phyloP scores from a whole-genome alignment of 2,797 vertebrate species.

The Catamblyrhynchus diadema region DNA sequence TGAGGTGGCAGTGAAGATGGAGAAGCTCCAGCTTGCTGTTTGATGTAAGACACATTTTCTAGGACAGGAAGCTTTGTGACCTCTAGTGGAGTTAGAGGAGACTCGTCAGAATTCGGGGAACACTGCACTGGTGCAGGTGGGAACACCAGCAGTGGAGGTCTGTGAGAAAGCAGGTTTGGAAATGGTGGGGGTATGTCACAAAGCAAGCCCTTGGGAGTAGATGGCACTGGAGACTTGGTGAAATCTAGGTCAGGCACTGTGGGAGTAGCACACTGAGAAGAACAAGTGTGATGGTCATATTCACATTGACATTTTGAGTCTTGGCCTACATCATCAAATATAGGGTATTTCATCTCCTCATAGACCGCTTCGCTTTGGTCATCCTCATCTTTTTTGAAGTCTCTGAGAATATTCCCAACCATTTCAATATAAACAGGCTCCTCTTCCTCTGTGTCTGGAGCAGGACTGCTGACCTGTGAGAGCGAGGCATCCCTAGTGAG shows the following conservation, averaged over 20 bases:
- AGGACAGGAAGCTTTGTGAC: constrained; percentile 90
- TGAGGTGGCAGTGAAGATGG: constrained; percentile 83
- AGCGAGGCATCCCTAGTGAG: constrained; percentile 82
- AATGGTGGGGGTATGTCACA: constrained; percentile 98
- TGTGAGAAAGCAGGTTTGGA: constrained; percentile 93
- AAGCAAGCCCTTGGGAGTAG: constrained; percentile 89
- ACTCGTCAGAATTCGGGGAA: constrained; percentile 97
- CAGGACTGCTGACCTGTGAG: constrained; percentile 84
- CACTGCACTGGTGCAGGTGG: constrained; percentile 95
- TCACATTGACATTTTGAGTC: constrained; percentile 79
- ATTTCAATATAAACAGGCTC: constrained; percentile 99
- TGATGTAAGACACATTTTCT: constrained; percentile 92
- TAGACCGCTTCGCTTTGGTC: constrained; percentile 96
- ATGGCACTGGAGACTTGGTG: constrained; percentile 83
- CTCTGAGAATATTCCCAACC: constrained; percentile 89
- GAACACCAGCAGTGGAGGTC: constrained; percentile 94
- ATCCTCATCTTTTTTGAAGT: constrained; percentile 84
- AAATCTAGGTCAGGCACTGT: constrained; percentile 91
- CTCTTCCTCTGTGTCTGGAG: constrained; percentile 87
- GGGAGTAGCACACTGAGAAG: constrained; percentile 92
- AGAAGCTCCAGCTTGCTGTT: constrained; percentile 84
- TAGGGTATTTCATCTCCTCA: constrained; percentile 98
- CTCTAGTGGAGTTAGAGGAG: constrained; percentile 94
- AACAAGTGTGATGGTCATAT: constrained; percentile 86
- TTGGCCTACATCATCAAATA: constrained; percentile 90